Conservation (phyloP, 2,797 vertebrate species). For the Natrix natrix region DNA sequence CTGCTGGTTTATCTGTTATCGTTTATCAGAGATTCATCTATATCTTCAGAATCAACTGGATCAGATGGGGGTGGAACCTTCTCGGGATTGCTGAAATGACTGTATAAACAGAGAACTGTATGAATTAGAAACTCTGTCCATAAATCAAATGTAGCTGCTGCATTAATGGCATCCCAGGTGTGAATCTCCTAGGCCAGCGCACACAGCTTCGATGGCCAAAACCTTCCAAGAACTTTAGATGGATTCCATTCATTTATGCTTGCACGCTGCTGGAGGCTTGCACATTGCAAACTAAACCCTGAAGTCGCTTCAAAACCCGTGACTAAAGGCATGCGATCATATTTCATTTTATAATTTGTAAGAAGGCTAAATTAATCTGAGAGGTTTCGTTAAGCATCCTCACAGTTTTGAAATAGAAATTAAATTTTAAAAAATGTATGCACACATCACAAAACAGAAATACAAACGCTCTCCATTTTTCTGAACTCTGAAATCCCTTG, state of each 20-base stretch:
- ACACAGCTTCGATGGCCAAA: background rate
- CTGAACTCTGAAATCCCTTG: constrained; percentile 39
- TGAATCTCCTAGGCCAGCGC: background rate
- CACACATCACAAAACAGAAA: background rate
- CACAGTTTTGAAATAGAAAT: background rate
- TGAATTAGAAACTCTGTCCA: background rate
- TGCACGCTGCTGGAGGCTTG: background rate
- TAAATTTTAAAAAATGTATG: constrained; percentile 2
- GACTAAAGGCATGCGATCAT: background rate
- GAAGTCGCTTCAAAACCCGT: background rate
- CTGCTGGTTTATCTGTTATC: too few relatives aligned
- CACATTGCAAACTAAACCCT: background rate
- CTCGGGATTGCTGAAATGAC: too few relatives aligned
- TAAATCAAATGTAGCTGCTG: background rate
- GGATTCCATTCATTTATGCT: background rate
- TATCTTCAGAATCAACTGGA: too few relatives aligned
- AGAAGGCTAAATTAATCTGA: constrained; percentile 35
- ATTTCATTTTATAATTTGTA: background rate
- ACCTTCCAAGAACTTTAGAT: background rate
- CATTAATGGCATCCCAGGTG: background rate
- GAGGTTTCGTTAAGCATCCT: background rate
- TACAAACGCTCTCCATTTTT: constrained; percentile 19
- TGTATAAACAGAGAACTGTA: background rate
- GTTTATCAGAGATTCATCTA: too few relatives aligned
- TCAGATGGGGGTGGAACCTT: too few relatives aligned